Percentiles rank a stretch among this genome's conserved stretches.
These are phyloP conservation scores for Trissolcus basalis DNA, from an alignment of 1,140 invertebrate species.

Conservation along the genomic window DNA sequence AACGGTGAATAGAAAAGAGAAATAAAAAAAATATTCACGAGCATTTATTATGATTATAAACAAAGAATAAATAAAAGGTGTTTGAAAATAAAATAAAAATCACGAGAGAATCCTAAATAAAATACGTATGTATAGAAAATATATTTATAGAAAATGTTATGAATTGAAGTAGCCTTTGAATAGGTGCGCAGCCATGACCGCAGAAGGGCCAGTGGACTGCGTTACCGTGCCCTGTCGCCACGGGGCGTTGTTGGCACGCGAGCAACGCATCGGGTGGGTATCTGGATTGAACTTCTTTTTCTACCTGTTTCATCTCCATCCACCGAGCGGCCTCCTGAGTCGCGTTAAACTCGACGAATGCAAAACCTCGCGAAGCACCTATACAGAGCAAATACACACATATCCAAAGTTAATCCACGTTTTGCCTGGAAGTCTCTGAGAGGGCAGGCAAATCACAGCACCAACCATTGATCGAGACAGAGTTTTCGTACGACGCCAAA, in stretches of 20 bases:
- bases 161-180: constrained; percentile 73
- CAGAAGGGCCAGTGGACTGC: constrained; percentile 72
- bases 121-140: constrained; percentile 58
- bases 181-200: constrained; percentile 73
- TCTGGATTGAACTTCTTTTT: constrained; percentile 75
- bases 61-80: constrained; percentile 21
- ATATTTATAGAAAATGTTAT: constrained; percentile 68
- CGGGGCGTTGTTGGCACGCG: constrained; percentile 74
- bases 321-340: constrained; percentile 91
- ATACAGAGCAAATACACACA: constrained; percentile 80
- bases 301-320: constrained; percentile 96
- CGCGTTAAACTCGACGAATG: constrained; percentile 96
- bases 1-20: neutral
- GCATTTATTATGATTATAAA: constrained; percentile 15
- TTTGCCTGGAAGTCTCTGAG: constrained; percentile 75
- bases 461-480: constrained; percentile 74
- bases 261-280: constrained; percentile 73
- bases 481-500: constrained; percentile 70
- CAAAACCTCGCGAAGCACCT: constrained; percentile 93
- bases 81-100: constrained; percentile 28
- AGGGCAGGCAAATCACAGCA: constrained; percentile 77
- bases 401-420: constrained; percentile 77
- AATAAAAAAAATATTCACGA: constrained; percentile 1
- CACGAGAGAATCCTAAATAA: constrained; percentile 69
- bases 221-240: constrained; percentile 75